Base-by-base conservation (phyloP, 2,888 invertebrate genomes). In the Heliconius erato region DNA sequence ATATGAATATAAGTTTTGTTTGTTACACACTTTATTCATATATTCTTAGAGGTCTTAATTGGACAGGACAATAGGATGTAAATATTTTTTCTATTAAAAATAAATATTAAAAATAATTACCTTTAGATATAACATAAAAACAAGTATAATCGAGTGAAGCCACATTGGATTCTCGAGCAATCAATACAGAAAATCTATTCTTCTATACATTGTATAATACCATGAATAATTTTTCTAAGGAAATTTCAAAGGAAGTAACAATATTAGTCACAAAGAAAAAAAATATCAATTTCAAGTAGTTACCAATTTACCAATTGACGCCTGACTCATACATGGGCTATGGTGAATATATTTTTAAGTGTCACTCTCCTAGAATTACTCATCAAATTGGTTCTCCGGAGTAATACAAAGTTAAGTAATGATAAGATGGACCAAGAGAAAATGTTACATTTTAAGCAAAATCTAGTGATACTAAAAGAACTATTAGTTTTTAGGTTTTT, bases 241-340 rank as follows among this genome's bases (percentile, higher is more conserved):
- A 72, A 72, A 26, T 16, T 26, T 72, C 9, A 72, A 72, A 49
- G 44, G 72, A 44, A 44, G 72, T 72, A 26, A 72, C 44, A 72
- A 72, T 72, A 67, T 67, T 80, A 74, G 28, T 80, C 67, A 80
- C 32, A 49, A 68, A 35, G 32, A 72, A 80, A 76, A 74, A 54
- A 74, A 44, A 40, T n/a, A 67, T 78, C 44, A 63, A 67, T 32
- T 74, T 80, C 65, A 74, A 49, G 76, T 44, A 71, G 16, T n/a
- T 65, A 59, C 4, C 71, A 65, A 83, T 80, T 80, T 77, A 83
- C n/a, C 80, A 83, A 83, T 80, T 80, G 69, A 74, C 40, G 77
- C 23, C 44, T 83, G 80, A 80, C 49, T 83, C 80, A 83, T 77
- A 28, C 68, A n/a, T 71, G 63, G 23, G n/a, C 35, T 35, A n/a